These are phyloP conservation scores for Molorchus minor DNA, from an alignment of 2,888 invertebrate genomes.

Conservation along the genomic window DNA sequence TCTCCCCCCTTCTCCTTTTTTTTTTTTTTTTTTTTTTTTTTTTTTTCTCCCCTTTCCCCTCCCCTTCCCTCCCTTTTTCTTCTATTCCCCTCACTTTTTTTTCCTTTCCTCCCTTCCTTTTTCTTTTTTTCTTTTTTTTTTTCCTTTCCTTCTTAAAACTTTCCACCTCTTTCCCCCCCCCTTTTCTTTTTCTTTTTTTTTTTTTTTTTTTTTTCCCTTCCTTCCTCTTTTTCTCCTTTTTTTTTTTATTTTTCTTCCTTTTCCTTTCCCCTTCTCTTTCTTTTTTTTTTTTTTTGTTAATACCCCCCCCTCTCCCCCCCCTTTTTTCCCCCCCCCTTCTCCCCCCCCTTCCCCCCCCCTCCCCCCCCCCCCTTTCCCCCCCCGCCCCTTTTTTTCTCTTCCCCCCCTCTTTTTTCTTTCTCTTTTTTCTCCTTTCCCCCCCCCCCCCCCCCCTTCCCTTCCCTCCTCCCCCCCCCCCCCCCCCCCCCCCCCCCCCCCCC, in stretches of 20 bases:
- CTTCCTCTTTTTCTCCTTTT: constrained; percentile 14
- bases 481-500: no score
- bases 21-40: not conserved
- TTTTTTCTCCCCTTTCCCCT: not conserved
- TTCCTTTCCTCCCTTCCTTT: constrained; percentile 7
- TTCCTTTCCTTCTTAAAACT: no score
- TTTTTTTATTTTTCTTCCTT: not conserved
- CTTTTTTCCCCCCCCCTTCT: constrained; percentile 20
- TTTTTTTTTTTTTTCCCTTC: constrained; percentile 28
- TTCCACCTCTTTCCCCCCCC: constrained; percentile 17
- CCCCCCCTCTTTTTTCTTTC: constrained; percentile 10
- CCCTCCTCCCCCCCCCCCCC: no score
- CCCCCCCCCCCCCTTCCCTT: no score
- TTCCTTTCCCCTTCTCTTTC: constrained; percentile 15
- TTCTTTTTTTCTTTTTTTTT: constrained; percentile 26
- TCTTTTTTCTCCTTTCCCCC: constrained; percentile 4
- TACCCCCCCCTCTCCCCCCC: constrained; percentile 32
- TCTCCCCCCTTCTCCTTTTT: no score
- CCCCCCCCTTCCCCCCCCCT: constrained; percentile 17
- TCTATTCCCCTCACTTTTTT: not conserved
- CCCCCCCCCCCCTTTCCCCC: constrained; percentile 28
- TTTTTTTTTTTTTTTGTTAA: no score
- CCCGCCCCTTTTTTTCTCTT: constrained; percentile 4
- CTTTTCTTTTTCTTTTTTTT: constrained; percentile 34
- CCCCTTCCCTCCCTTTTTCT: not conserved